These are phyloP conservation scores for Julus scandinavius DNA, from an alignment of 2,888 invertebrate genomes.

Conservation along the genomic window DNA sequence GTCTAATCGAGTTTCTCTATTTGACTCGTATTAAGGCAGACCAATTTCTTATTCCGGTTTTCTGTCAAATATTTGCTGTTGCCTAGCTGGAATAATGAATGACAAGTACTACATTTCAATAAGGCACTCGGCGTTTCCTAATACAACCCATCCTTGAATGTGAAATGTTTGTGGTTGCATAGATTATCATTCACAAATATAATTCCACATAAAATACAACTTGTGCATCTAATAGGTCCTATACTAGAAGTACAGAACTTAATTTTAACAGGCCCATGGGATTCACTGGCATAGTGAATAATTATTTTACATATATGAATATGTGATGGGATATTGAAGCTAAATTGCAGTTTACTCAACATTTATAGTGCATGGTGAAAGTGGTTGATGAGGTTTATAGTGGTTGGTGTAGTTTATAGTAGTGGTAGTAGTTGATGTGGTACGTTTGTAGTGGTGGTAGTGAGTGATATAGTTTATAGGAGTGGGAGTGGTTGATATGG, in stretches of 20 bases:
- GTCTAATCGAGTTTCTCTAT: constrained; percentile 33
- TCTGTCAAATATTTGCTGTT: constrained; percentile 16
- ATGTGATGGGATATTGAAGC: not conserved
- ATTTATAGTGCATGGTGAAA: too few relatives aligned
- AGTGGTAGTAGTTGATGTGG: too few relatives aligned
- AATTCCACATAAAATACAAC: not conserved
- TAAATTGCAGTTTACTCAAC: too few relatives aligned
- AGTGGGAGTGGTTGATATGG: too few relatives aligned
- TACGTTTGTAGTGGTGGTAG: too few relatives aligned
- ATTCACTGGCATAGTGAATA: not conserved
- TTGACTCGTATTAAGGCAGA: constrained; percentile 8
- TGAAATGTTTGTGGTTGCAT: not conserved
- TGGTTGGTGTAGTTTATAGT: too few relatives aligned
- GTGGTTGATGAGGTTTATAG: too few relatives aligned
- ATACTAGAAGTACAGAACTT: not conserved
- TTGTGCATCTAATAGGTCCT: not conserved
- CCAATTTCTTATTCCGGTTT: constrained; percentile 38
- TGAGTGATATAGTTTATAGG: too few relatives aligned
- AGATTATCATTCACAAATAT: not conserved
- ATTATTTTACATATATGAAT: not conserved
- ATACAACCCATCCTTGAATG: not conserved
- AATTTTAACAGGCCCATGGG: not conserved
- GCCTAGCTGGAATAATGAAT: constrained; percentile 38
- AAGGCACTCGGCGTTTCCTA: not conserved
- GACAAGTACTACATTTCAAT: constrained; percentile 15